Conservation (phyloP, 2,797 vertebrate species). For the Picus viridis region DNA sequence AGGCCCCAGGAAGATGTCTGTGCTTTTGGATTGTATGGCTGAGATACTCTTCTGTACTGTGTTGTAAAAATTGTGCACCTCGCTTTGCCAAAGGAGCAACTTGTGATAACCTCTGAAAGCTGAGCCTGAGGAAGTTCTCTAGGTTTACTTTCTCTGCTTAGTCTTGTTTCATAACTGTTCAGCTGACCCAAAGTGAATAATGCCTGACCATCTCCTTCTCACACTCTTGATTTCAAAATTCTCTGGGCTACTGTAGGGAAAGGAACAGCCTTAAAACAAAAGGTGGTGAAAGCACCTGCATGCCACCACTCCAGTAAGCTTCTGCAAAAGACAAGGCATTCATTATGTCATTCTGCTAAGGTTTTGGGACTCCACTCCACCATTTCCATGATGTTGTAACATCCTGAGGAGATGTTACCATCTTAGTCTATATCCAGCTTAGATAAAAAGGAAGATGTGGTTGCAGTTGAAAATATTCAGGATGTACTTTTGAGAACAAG, state of each 20-base stretch:
- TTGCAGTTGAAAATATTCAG: not conserved
- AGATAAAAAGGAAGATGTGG: not conserved
- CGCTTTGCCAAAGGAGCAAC: not conserved
- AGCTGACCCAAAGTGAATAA: not conserved
- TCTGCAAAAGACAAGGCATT: not conserved
- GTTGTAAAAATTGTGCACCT: not conserved
- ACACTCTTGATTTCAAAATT: not conserved
- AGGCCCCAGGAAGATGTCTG: not conserved
- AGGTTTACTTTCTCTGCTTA: not conserved
- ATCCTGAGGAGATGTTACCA: not conserved
- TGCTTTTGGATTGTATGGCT: not conserved
- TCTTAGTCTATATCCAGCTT: not conserved
- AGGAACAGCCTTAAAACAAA: not conserved
- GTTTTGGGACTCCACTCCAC: rapidly evolving
- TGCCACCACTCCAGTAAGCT: not conserved
- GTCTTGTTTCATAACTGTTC: not conserved
- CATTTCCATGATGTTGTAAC: rapidly evolving
- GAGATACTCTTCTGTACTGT: not conserved
- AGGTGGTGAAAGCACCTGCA: not conserved
- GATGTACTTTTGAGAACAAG: not conserved
- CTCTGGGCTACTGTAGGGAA: not conserved
- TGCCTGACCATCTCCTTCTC: not conserved
- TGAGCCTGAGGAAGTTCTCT: not conserved
- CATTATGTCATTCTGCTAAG: not conserved
- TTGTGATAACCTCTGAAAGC: not conserved